Base-by-base conservation (phyloP, 1,140 invertebrate genomes). In the Paramacrobiotus metropolitanus region DNA sequence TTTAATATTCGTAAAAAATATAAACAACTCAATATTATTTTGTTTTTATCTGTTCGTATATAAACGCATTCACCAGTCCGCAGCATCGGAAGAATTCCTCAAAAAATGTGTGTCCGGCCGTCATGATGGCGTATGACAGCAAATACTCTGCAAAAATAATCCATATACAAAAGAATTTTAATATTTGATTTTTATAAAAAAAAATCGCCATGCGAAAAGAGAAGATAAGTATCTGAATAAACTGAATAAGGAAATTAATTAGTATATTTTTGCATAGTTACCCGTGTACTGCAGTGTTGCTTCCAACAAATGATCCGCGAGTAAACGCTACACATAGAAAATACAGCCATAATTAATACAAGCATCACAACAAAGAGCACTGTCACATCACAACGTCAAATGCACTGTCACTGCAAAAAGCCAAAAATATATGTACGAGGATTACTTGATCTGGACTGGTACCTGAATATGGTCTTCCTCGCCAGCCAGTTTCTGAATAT, bases 91-190 rank as follows among this genome's bases (percentile, higher is more conserved):
- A 55, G 48, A 55, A 55, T 4, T 55, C 24, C 24, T 24, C 15
- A 28, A 55, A 55, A 24, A 55, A 28, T 4, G 15, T 28, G 24
- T 4, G 9, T 15, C 24, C 15, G 48, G 24, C 24, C 48, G 4
- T 15, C 4, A 55, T 9, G 48, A 28, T 9, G 9, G 48, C 15
- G 24, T 24, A 55, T 20, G 48, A 15, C 48, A 55, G 4, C 15
- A 55, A 24, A 55, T 55, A 55, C 48, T 55, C 48, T 55, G 48
- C 24, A 55, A 24, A 40, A 9, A n/a, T n/a, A n/a, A n/a, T n/a
- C n/a, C n/a, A n/a, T n/a, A n/a, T n/a, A n/a, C n/a, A n/a, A n/a
- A n/a, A n/a, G n/a, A n/a, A n/a, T n/a, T n/a, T n/a, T n/a, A n/a
- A n/a, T n/a, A n/a, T n/a, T n/a, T n/a, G n/a, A n/a, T n/a, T n/a